Conservation (phyloP, 2,797 vertebrate genomes). For the Lophius americanus region DNA sequence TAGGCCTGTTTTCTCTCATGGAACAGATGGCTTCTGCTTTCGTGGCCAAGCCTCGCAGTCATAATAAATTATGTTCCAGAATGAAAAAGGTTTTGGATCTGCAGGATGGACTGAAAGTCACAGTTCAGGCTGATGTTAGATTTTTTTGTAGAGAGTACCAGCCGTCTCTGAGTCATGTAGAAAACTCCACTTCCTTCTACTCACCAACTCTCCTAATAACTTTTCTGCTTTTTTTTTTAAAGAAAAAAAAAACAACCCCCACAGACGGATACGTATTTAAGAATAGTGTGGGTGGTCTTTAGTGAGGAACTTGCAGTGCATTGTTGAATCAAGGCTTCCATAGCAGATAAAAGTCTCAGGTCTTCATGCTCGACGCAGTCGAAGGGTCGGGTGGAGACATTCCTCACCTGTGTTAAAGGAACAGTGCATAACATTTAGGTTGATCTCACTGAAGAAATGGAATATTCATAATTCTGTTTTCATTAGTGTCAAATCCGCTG, state of each 20-base stretch:
- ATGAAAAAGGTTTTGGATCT: too few species aligned
- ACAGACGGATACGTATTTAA: neutral
- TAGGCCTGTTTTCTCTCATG: constrained; percentile 25
- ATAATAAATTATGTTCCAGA: constrained; percentile 10
- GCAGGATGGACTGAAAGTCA: neutral
- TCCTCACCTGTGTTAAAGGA: constrained; percentile 4
- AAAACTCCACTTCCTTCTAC: constrained; percentile 37
- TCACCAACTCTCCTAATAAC: constrained; percentile 2
- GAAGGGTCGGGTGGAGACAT: constrained; percentile 19
- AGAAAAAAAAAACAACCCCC: neutral
- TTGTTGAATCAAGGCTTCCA: neutral
- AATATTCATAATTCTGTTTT: too few species aligned
- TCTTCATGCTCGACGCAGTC: constrained; percentile 5
- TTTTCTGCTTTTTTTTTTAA: constrained; percentile 13
- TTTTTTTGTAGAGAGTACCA: constrained; percentile 30
- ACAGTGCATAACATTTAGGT: neutral
- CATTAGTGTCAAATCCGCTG: too few species aligned
- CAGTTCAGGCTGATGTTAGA: neutral
- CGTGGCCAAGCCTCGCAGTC: constrained; percentile 9
- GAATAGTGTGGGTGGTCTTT: neutral
- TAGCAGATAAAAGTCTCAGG: neutral
- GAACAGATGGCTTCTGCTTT: constrained; percentile 22
- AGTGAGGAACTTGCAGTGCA: neutral
- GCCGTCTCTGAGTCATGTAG: constrained; percentile 46
- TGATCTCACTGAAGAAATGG: neutral